Evolutionary conservation across 2,888 invertebrate species (phyloP).

Genomic region (Parascotia fuliginaria): DNA sequence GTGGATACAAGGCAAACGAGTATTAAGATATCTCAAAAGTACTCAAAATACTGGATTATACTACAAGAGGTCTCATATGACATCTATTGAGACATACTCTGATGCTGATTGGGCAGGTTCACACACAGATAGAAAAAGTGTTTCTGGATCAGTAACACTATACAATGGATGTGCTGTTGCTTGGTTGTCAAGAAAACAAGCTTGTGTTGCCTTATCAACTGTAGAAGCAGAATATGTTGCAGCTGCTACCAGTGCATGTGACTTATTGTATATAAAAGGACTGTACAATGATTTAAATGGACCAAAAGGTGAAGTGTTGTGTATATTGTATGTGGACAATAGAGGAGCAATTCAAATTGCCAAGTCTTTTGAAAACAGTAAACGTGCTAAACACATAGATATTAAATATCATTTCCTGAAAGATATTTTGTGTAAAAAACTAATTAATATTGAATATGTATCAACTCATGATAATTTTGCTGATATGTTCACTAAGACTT

Average conservation of each 20-base stretch:
- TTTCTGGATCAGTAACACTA: neutral
- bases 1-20: conserved; percentile 2
- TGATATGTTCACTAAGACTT: no score
- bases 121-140: neutral
- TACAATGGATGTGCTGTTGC: neutral
- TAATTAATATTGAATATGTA: neutral
- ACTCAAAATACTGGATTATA: neutral
- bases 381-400: neutral
- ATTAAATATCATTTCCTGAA: neutral
- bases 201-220: neutral
- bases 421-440: neutral
- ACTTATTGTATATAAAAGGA: neutral
- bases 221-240: neutral
- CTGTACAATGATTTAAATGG: neutral
- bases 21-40: conserved; percentile 1
- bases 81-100: neutral
- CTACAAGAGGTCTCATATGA: neutral
- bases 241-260: neutral
- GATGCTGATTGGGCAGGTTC: conserved; percentile 5
- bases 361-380: neutral
- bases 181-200: neutral
- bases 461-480: neutral
- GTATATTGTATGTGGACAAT: neutral
- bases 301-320: neutral
- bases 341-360: neutral